These are phyloP conservation scores for Stictocephala bisonia DNA, from an alignment of 2,888 invertebrate species.

Conservation along the genomic window DNA sequence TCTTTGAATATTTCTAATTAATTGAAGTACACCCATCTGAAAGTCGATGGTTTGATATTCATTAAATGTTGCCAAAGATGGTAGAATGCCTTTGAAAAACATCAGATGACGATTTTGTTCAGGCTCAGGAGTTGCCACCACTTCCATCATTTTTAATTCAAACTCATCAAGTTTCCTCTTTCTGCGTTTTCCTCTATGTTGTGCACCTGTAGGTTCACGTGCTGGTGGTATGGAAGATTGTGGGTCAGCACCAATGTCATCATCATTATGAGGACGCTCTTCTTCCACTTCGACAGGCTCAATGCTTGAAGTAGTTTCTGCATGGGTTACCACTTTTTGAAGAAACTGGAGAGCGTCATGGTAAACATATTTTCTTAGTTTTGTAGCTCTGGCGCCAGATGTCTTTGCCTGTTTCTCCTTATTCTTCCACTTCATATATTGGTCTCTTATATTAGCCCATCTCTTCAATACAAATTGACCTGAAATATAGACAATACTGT, in stretches of 20 bases:
- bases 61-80: conserved; percentile 47
- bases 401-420: conserved; percentile 22
- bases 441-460: conserved; percentile 45
- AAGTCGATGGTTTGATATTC: conserved; percentile 51
- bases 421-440: conserved; percentile 29
- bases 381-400: conserved; percentile 47
- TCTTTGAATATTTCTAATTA: conserved; percentile 47
- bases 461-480: conserved; percentile 44
- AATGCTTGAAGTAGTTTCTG: not conserved
- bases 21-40: conserved; percentile 48
- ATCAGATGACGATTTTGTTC: conserved; percentile 49
- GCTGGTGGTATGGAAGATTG: not conserved
- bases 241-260: not conserved
- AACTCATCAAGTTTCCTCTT: conserved; percentile 33
- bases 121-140: conserved; percentile 25
- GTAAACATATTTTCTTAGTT: conserved; percentile 47
- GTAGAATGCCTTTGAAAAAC: conserved; percentile 52
- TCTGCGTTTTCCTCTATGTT: not conserved
- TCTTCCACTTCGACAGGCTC: not conserved
- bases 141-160: conserved; percentile 40
- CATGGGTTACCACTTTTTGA: conserved; percentile 19
- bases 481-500: conserved; percentile 32
- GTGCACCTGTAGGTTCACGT: not conserved
- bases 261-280: not conserved
- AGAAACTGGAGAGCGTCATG: conserved; percentile 47